Evolutionary conservation across 2,888 invertebrate species (phyloP).

Genomic region (Galerucella calmariensis): DNA sequence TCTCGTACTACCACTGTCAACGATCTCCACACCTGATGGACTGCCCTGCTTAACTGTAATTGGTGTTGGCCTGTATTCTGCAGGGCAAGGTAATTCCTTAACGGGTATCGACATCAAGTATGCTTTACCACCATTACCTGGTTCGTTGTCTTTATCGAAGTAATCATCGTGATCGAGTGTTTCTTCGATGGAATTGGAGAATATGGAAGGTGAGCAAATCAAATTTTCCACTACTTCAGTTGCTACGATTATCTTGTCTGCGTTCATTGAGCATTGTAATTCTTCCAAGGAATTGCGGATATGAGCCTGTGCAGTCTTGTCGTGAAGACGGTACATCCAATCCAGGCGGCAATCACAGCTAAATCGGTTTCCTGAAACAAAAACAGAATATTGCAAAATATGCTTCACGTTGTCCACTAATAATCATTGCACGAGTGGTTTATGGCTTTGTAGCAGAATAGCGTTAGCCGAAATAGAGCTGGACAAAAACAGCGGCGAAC

Average conservation of each 20-base stretch:
- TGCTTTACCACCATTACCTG: slow-evolving; percentile 15
- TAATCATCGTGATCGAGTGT: slow-evolving; percentile 15
- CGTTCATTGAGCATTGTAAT: slow-evolving; percentile 76
- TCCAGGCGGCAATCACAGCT: slow-evolving; percentile 85
- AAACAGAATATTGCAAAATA: slow-evolving; percentile 28
- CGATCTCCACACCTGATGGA: slow-evolving; percentile 24
- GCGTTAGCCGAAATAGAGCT: too few species aligned
- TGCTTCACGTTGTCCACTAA: too few species aligned
- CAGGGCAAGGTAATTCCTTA: slow-evolving; percentile 62
- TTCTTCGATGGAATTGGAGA: slow-evolving; percentile 36
- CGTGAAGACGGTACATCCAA: slow-evolving; percentile 81
- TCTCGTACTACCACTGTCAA: slow-evolving; percentile 16
- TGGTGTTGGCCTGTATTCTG: slow-evolving; percentile 58
- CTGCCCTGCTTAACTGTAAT: slow-evolving; percentile 54
- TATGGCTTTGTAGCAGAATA: too few species aligned
- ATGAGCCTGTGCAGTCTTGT: slow-evolving; percentile 79
- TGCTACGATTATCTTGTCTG: slow-evolving; percentile 37
- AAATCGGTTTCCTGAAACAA: slow-evolving; percentile 82
- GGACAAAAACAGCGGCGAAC: too few species aligned
- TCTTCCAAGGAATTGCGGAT: slow-evolving; percentile 77
- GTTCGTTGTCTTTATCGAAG: slow-evolving; percentile 22
- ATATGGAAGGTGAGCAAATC: slow-evolving; percentile 37
- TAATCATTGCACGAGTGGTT: too few species aligned
- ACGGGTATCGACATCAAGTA: slow-evolving; percentile 49
- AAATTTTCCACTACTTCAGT: slow-evolving; percentile 36